These are phyloP conservation scores for Malurus leucopterus DNA, from an alignment of 2,797 vertebrate genomes.

Conservation along the genomic window DNA sequence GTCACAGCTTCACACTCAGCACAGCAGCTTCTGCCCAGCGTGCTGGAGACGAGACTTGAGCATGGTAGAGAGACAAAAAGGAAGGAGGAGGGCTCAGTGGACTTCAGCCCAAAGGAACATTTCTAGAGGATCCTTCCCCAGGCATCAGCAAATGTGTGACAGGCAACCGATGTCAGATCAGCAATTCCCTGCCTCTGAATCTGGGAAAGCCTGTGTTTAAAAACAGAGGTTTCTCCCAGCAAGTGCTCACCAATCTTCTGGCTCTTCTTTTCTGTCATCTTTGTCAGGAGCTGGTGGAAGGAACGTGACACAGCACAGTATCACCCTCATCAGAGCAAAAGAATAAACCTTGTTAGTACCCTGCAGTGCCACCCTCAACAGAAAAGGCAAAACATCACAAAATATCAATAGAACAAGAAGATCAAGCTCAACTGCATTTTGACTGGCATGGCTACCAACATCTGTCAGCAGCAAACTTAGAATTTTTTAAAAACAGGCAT, in stretches of 20 bases:
- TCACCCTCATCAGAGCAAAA: neutral
- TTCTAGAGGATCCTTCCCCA: neutral
- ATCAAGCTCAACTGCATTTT: neutral
- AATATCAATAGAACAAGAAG: slow-evolving; percentile 17
- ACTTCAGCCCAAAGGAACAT: neutral
- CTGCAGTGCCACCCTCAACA: neutral
- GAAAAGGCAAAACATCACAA: neutral
- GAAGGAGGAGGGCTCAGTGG: neutral
- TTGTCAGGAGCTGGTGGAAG: neutral
- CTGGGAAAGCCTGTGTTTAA: neutral
- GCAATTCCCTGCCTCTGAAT: neutral
- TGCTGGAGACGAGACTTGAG: neutral
- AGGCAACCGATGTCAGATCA: neutral
- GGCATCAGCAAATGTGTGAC: neutral
- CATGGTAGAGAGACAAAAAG: neutral
- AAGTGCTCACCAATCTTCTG: neutral
- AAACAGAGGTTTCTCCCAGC: neutral
- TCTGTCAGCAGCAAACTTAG: neutral
- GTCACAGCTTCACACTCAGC: slow-evolving; percentile 6
- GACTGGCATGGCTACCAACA: slow-evolving; percentile 14
- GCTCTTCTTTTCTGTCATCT: neutral
- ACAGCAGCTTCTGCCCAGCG: neutral
- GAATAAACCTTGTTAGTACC: neutral
- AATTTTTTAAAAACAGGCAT: slow-evolving; percentile 6
- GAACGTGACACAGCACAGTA: neutral